Evolutionary conservation across 1,140 invertebrate genomes (phyloP), one percentile per base, ranked within the genome.

Genomic region (Penaeus vannamei): DNA sequence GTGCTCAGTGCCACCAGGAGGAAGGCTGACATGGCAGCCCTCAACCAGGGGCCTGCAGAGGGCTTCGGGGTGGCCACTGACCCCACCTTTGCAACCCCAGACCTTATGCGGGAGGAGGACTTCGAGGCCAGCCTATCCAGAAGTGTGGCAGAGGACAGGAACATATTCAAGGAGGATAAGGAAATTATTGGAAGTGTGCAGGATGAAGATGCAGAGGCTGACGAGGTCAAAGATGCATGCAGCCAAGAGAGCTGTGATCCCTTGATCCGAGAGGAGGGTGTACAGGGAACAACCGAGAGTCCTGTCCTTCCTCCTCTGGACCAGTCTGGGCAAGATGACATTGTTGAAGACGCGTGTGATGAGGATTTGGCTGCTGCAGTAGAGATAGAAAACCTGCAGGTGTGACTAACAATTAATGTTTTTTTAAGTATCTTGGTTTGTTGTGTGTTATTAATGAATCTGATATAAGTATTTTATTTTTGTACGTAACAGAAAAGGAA

Each of bases 331-430:
- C 10, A 53, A 10, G 53, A 17, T 53, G 53, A 53, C 53, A 53
- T 12, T 14, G 53, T 12, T 17, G 53, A 53, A 53, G 53, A 53
- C 17, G 10, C 17, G 14, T 17, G 17, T 53, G 53, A 79, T 36
- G 85, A 86, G 59, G 85, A 86, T 42, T 62, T 80, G 10, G 19
- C 85, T 62, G 53, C 85, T 64, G 10, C 87, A 61, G 46, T 83
- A 89, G 60, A 32, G 82, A 26, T 89, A 89, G 87, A 89, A 22
- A 26, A 59, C 32, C 46, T 79, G 61, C 87, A 89, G 87, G 87
- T 89, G 87, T 89, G 87, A 89, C 82, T 85, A 89, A 85, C 82
- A 84, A n/a, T 81, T 81, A 22, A 53, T 59, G 29, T 22, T 32
- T 29, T 62, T 61, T 22, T 82, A 3, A 64, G 60, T 62, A 59